Conservation (phyloP, 2,797 vertebrate species). For the Leontopithecus rosalia region DNA sequence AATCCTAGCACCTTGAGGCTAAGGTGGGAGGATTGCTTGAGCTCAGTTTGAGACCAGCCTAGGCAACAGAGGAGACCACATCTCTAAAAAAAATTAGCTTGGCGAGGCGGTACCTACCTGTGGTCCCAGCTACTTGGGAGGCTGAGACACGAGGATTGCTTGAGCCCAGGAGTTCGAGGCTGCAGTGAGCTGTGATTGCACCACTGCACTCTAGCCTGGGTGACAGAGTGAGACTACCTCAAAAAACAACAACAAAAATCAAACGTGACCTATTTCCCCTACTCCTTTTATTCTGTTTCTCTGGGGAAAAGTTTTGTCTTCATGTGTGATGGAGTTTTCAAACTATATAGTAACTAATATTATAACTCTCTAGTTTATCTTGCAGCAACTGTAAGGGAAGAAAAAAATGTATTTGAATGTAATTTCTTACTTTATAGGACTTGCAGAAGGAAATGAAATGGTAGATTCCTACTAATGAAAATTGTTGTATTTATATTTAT, state of each 20-base stretch:
- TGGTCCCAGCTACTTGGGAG: neutral
- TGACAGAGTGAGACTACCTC: neutral
- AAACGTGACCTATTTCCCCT: neutral
- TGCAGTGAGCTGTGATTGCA: neutral
- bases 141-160: neutral
- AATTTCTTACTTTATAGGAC: neutral
- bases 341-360: neutral
- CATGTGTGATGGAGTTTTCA: neutral
- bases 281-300: neutral
- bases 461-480: neutral
- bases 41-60: neutral
- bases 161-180: neutral
- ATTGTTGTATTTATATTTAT: neutral
- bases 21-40: neutral
- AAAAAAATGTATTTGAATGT: neutral
- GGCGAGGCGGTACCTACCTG: neutral
- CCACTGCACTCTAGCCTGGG: neutral
- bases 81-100: neutral
- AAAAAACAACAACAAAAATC: neutral
- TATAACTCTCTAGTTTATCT: neutral
- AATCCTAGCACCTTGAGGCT: neutral
- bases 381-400: neutral
- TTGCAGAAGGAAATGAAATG: neutral
- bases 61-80: neutral
- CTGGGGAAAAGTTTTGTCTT: neutral